Evolutionary conservation across 64 coral and sea anemone genomes (phyloP).

Genomic region (Montipora efflorescens): DNA sequence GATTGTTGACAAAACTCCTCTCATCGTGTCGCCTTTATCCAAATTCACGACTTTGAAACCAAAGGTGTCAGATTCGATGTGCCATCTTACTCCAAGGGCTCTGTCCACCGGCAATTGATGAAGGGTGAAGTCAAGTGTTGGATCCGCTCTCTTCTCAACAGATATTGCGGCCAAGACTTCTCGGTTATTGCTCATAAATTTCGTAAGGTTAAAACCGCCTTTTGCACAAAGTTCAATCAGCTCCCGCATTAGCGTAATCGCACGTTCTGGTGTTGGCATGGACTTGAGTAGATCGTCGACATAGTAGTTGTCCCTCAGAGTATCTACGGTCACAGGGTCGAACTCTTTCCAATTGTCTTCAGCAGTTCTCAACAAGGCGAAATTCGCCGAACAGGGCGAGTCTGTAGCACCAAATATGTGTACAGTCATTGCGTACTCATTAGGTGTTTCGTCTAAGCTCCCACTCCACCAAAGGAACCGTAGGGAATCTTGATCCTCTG

Average conservation of each 20-base stretch:
- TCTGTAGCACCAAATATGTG: constrained; percentile 70
- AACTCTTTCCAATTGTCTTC: constrained; percentile 3
- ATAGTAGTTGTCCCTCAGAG: constrained; percentile 8
- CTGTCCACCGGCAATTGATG: too few relatives aligned
- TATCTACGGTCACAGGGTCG: constrained; percentile 1
- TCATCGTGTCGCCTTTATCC: too few relatives aligned
- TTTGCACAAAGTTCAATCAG: constrained; percentile 11
- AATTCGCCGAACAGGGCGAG: constrained; percentile 63
- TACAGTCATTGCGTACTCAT: constrained; percentile 64
- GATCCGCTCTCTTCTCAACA: background rate
- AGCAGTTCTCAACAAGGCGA: background rate
- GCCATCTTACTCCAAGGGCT: too few relatives aligned
- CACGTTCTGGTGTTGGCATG: background rate
- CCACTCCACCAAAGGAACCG: constrained; percentile 68
- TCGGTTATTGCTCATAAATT: constrained; percentile 38
- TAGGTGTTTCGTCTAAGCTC: background rate
- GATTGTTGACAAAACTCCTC: too few relatives aligned
- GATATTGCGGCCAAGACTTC: background rate
- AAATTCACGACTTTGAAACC: too few relatives aligned
- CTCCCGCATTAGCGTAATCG: background rate
- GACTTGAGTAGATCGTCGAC: constrained; percentile 69
- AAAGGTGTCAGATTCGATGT: too few relatives aligned
- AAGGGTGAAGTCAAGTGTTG: too few relatives aligned
- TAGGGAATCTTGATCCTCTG: constrained; percentile 53
- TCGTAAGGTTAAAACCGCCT: constrained; percentile 70